Percentiles rank a stretch among this genome's conserved stretches.
phyloP scores from a whole-genome alignment of 2,888 invertebrate species.

The Lymantria monacha region DNA sequence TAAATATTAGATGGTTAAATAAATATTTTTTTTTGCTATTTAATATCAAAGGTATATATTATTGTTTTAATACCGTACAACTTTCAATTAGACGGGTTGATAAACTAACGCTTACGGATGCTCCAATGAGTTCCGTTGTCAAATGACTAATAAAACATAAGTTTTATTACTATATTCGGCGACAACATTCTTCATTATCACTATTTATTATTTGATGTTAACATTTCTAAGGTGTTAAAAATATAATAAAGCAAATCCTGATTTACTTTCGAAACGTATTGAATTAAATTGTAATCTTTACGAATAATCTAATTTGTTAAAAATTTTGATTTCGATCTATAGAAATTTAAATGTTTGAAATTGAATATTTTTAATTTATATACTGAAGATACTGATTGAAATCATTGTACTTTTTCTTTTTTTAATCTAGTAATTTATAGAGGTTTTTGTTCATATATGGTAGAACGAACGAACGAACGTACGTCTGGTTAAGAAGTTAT shows the following conservation, averaged over 20 bases:
- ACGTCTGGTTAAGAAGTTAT: no score
- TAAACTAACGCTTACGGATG: slow-evolving; percentile 11
- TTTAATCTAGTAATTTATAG: no score
- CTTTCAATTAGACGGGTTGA: slow-evolving; percentile 12
- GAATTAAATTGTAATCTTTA: background rate
- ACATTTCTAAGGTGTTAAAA: background rate
- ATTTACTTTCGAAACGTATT: background rate
- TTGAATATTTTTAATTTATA: no score
- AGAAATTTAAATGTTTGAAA: no score
- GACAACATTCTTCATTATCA: background rate
- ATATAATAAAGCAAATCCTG: background rate
- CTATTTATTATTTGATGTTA: background rate
- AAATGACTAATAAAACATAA: background rate
- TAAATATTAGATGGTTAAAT: no score
- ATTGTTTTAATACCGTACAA: background rate
- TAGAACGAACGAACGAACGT: no score
- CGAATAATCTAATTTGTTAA: background rate
- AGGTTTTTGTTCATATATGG: no score
- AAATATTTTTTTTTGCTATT: no score
- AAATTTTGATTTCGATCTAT: no score
- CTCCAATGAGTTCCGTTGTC: background rate
- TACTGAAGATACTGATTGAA: no score
- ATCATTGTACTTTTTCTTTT: no score
- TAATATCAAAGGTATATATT: no score
- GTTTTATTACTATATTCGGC: background rate